Conservation (phyloP, 1,140 invertebrate species). For the Drosophila mayri region DNA sequence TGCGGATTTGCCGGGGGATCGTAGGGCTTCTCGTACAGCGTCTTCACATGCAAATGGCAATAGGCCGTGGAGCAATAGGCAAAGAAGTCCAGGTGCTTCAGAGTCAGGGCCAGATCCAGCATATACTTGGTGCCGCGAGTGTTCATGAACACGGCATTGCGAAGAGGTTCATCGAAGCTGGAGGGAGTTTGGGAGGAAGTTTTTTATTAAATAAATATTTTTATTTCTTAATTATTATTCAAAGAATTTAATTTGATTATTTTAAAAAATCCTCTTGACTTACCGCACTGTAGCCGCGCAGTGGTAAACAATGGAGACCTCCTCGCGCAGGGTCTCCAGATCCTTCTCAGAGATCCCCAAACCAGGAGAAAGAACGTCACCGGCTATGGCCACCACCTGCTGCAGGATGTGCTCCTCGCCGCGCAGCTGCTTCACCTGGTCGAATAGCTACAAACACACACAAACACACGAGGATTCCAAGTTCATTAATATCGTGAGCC, state of each 20-base stretch:
- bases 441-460: conserved; percentile 89
- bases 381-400: conserved; percentile 90
- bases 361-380: conserved; percentile 90
- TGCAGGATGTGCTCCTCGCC: conserved; percentile 87
- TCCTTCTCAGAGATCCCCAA: conserved; percentile 92
- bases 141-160: conserved; percentile 90
- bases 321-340: conserved; percentile 88
- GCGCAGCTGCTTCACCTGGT: conserved; percentile 88
- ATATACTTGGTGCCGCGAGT: conserved; percentile 91
- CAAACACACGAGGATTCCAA: background rate
- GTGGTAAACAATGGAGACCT: conserved; percentile 94
- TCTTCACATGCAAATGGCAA: conserved; percentile 88
- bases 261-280: conserved; percentile 2
- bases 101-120: conserved; percentile 90
- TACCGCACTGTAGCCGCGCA: conserved; percentile 93
- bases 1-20: conserved; percentile 95
- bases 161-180: conserved; percentile 90
- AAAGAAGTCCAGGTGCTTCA: conserved; percentile 90
- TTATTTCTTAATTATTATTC: too few relatives aligned
- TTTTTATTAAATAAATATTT: too few relatives aligned
- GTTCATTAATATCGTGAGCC: conserved; percentile 30
- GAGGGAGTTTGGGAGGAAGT: background rate
- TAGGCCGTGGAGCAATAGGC: conserved; percentile 88
- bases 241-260: background rate
- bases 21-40: conserved; percentile 91